Percentiles rank a stretch among this genome's conserved stretches.
These are phyloP conservation scores for Trematocara zebra DNA, from an alignment of 2,113 vertebrate species.

Conservation along the genomic window DNA sequence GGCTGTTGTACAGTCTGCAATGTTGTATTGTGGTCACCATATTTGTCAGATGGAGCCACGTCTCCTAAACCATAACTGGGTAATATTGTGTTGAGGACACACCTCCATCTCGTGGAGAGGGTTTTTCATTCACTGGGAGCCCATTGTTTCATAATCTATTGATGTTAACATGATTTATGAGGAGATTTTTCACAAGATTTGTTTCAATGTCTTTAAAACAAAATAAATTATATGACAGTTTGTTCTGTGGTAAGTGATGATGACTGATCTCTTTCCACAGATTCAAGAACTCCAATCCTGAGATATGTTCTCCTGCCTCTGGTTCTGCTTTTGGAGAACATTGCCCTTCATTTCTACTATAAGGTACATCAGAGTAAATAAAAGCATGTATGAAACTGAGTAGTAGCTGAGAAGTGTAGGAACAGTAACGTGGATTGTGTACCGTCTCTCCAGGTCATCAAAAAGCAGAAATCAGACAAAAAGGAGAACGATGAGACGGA, in stretches of 20 bases:
- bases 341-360: background rate
- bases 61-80: background rate
- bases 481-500: accelerated
- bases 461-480: background rate
- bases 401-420: accelerated
- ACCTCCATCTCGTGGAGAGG: background rate
- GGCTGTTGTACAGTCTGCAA: background rate
- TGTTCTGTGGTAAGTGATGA: background rate
- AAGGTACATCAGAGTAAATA: background rate
- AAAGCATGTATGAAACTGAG: accelerated
- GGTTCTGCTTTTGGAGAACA: background rate
- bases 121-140: background rate
- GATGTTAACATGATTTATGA: background rate
- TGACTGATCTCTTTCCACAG: background rate
- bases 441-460: accelerated
- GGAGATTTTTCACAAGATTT: background rate
- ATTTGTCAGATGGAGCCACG: background rate
- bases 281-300: background rate
- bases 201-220: background rate
- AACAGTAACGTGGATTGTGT: accelerated
- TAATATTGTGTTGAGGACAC: background rate
- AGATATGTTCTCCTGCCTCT: accelerated
- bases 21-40: background rate
- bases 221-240: background rate
- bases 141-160: background rate